A percentile compares a stretch with the other conserved stretches of the same genome.
Evolutionary conservation across 2,888 invertebrate species (phyloP).

Genomic region (Notodonta dromedarius): DNA sequence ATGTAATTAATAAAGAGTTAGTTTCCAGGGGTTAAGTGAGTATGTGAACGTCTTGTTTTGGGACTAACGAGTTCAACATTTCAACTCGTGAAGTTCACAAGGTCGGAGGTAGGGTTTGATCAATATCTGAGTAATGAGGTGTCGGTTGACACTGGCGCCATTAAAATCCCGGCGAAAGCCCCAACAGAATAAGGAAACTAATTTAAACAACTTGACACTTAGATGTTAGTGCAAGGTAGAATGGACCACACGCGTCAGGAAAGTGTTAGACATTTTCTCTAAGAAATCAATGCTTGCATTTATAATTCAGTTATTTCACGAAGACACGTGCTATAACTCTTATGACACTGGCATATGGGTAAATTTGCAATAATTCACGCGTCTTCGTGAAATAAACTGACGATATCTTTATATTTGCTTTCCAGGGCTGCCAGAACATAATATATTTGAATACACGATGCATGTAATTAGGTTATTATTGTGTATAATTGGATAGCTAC

Average conservation of each 20-base stretch:
- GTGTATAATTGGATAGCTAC: too few species aligned
- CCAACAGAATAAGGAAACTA: constrained; percentile 59
- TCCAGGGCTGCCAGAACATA: too few species aligned
- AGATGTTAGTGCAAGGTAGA: constrained; percentile 42
- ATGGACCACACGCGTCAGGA: constrained; percentile 49
- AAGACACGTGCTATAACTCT: too few species aligned
- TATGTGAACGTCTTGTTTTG: constrained; percentile 19
- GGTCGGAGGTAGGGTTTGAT: constrained; percentile 66
- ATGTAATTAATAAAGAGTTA: not conserved
- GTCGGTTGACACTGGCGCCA: constrained; percentile 61
- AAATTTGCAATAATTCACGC: too few species aligned
- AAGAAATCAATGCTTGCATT: constrained; percentile 14
- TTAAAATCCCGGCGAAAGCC: constrained; percentile 65
- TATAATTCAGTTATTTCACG: not conserved
- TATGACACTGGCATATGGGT: too few species aligned
- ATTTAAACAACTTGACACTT: constrained; percentile 63
- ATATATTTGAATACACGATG: too few species aligned
- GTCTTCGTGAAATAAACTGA: too few species aligned
- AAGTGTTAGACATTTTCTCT: constrained; percentile 27
- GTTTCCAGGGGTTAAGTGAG: not conserved
- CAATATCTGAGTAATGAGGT: constrained; percentile 71
- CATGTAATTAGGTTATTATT: too few species aligned
- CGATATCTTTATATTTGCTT: too few species aligned
- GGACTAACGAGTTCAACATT: constrained; percentile 53
- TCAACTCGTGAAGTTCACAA: constrained; percentile 62